Evolutionary conservation across 2,113 vertebrate genomes (phyloP).

Genomic region (Tauraco erythrolophus): DNA sequence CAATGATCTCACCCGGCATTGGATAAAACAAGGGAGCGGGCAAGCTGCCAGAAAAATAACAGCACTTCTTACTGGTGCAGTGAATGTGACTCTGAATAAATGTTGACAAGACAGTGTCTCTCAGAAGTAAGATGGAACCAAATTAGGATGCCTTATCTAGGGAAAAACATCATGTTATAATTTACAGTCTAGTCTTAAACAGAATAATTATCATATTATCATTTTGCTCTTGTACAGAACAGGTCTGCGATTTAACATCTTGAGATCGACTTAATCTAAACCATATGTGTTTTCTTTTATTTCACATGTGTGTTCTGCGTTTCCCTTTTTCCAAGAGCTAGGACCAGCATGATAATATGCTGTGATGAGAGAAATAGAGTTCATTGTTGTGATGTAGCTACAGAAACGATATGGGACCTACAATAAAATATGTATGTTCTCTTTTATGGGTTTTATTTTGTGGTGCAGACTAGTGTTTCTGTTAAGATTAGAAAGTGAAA

Average conservation of each 20-base stretch:
- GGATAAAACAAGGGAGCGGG: not conserved
- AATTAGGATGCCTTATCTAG: not conserved
- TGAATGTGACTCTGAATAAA: not conserved
- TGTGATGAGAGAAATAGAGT: slow-evolving; percentile 4
- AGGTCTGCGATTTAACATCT: not conserved
- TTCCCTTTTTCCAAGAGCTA: slow-evolving; percentile 8
- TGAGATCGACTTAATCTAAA: slow-evolving; percentile 9
- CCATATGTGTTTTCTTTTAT: slow-evolving; percentile 45
- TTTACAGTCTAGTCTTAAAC: not conserved
- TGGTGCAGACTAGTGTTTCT: not conserved
- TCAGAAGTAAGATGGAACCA: not conserved
- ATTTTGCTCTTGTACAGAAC: not conserved
- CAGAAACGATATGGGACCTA: not conserved
- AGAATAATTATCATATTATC: not conserved
- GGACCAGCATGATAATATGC: not conserved
- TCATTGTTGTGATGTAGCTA: not conserved
- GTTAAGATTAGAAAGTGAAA: not conserved
- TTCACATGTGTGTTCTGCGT: slow-evolving; percentile 18
- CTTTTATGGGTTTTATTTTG: not conserved
- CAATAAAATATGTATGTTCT: not conserved
- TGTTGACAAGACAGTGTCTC: not conserved
- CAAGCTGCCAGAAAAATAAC: not conserved
- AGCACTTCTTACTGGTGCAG: not conserved
- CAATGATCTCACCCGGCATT: not conserved
- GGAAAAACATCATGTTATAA: not conserved